Evolutionary conservation across 2,113 vertebrate species (phyloP), one percentile per base, ranked within the genome.

Genomic region (Bagarius yarrelli): DNA sequence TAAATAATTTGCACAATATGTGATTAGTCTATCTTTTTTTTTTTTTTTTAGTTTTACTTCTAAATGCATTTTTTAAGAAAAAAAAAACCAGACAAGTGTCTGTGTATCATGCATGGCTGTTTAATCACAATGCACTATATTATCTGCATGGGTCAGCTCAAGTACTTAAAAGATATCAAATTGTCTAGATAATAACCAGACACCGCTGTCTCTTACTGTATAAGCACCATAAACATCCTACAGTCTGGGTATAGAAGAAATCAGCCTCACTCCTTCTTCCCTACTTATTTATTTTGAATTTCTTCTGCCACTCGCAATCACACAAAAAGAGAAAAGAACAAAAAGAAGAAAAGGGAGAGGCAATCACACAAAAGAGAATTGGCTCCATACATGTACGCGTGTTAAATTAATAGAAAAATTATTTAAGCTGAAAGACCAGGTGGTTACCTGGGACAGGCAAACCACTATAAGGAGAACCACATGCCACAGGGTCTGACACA

Each of bases 361-460:
- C 21, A 3, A 15, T 69, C 5, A 1, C 13, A 47, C 66, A 69
- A 69, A 44, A 44, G 34, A 67, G 0, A 66, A 34, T 34, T 9
- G 30, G 16, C 44, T 47, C 11, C 9, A 47, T 47, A 32, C 5
- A 18, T 18, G 30, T 18, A 63, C 25, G 9, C 23, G 21, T 59
- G 57, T 25, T 59, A 9, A 9, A 63, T 3, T 8, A 34, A 8
- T 34, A 60, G 27, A 5, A 60, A 60, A 13, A 63, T 63, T 63
- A 14, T 61, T 30, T 16, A 1, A 47, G 59, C 5, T 23, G 4
- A 75, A 75, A 36, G 61, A 8, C 8, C 66, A 21, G 18, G 5
- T 5, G 12, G 18, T 60, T 44, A 60, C 36, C 36, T 71, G 66
- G n/a, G 55, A 80, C 55, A 80, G 25, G 32, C 50, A 80, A 44